Base-by-base conservation (phyloP, 1,140 invertebrate species). In the Sweltsa coloradensis region DNA sequence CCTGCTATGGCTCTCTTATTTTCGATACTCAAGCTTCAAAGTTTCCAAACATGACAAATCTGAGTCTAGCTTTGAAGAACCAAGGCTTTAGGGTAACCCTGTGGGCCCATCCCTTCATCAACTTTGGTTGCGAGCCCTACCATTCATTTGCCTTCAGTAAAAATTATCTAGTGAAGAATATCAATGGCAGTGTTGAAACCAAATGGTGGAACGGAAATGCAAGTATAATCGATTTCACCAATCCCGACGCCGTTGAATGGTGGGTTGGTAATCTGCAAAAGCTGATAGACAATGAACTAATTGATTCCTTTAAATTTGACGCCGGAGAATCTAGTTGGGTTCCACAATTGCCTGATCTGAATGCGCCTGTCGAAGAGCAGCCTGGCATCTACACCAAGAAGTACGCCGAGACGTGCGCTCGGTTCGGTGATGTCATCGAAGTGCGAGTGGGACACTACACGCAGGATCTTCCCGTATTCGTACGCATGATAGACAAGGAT, bases 301-400 rank as follows among this genome's bases (percentile, higher is more conserved):
- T 97, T 24, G 83, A 89, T 57, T 82, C 84, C 48, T 89, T 91
- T 51, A 96, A 95, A 61, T 94, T 95, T 59, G 93, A 96, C 63
- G 92, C 88, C 9, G 92, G 91, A n/a, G 59, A 60, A 42, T 26
- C 47, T 9, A 62, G 60, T 25, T 77, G 66, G 63, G 46, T 76
- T 14, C 48, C 53, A 9, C 41, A 42, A 16, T 5, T 42, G 6
- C 18, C 23, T 5, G 41, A 23, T 9, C 21, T 42, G 29, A 14
- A 31, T 31, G 29, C 13, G 85, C 85, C 56, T 94, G 94, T 56
- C 90, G 90, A 3, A 84, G 86, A n/a, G n/a, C 72, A 78, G 25
- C 81, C 81, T 0, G 73, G 73, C 14, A 64, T 76, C 5, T 78
- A 76, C 24, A 78, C 78, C 0, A 68, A 66, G 1, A 72, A 73